phyloP scores from a whole-genome alignment of 2,797 vertebrate species.

The Phoebastria nigripes region DNA sequence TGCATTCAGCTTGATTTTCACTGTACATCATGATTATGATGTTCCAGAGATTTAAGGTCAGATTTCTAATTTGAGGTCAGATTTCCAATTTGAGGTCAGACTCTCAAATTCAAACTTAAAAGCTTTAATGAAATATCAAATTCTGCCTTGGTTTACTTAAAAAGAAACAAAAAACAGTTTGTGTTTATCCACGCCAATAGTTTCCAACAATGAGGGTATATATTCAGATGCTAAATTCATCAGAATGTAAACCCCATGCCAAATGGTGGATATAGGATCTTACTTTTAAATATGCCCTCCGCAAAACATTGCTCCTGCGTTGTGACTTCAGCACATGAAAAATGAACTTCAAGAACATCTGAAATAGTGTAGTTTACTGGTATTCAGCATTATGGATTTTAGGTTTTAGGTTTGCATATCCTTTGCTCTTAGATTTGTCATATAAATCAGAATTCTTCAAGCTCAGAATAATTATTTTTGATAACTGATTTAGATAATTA shows the following conservation, averaged over 20 bases:
- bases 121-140: neutral
- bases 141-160: neutral
- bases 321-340: neutral
- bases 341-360: neutral
- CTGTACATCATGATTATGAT: neutral
- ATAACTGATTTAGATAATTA: neutral
- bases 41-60: neutral
- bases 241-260: neutral
- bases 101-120: neutral
- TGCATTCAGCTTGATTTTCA: neutral
- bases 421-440: neutral
- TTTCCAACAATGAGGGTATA: neutral
- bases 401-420: neutral
- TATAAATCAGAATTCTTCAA: neutral
- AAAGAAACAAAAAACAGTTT: neutral
- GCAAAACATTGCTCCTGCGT: neutral
- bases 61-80: neutral
- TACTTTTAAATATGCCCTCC: neutral
- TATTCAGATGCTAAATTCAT: neutral
- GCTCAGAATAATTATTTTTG: neutral
- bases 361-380: neutral
- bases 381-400: neutral
- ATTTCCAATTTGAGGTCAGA: neutral
- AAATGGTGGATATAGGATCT: neutral
- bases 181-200: neutral